A percentile compares a stretch with the other conserved stretches of the same genome.
Conservation (phyloP, 2,888 invertebrate species). For the Drosophila testacea region DNA sequence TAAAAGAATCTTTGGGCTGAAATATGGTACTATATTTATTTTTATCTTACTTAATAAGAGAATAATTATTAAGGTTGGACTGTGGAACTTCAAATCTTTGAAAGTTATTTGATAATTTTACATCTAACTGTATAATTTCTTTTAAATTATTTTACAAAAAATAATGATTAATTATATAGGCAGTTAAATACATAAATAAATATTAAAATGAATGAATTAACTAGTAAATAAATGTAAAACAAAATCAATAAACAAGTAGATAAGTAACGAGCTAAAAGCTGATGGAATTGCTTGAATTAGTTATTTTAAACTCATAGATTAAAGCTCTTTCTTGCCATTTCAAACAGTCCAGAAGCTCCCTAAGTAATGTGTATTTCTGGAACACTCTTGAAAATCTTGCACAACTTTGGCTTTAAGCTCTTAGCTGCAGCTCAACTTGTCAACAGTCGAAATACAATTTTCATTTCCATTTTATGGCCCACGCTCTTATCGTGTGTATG, state of each 20-base stretch:
- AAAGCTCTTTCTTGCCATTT: not conserved
- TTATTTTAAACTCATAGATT: not conserved
- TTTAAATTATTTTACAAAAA: no score
- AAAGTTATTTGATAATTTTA: no score
- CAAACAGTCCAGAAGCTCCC: not conserved
- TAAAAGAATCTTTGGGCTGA: no score
- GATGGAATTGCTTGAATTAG: not conserved
- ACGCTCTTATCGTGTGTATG: slow-evolving; percentile 50
- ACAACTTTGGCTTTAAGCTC: slow-evolving; percentile 1
- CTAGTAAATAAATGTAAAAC: not conserved
- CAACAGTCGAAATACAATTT: slow-evolving; percentile 21
- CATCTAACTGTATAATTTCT: no score
- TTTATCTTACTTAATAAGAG: no score
- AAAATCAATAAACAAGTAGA: not conserved
- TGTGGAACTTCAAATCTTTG: no score
- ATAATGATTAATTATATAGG: no score
- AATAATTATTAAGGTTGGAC: no score
- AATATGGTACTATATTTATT: no score
- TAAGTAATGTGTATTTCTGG: slow-evolving; percentile 10
- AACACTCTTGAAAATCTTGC: not conserved
- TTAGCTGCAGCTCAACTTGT: slow-evolving; percentile 46
- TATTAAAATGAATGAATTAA: no score
- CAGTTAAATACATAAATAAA: no score
- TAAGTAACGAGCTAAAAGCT: no score
- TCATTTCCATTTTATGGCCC: slow-evolving; percentile 25